These are phyloP conservation scores for Hippopotamyrus pictus DNA, from an alignment of 2,797 vertebrate species.

Conservation along the genomic window DNA sequence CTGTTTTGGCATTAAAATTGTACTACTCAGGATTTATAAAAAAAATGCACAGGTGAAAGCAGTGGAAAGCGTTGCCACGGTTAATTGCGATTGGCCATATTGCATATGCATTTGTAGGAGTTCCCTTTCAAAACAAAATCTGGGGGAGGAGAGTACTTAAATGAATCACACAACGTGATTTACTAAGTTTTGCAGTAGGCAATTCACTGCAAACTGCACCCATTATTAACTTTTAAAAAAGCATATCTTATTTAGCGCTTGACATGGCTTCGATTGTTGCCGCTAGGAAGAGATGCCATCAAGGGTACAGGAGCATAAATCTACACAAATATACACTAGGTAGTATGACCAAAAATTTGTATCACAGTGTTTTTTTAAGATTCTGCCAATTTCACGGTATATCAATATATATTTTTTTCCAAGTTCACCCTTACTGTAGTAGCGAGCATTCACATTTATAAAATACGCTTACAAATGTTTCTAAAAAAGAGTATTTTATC, in stretches of 20 bases:
- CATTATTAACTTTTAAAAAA: neutral
- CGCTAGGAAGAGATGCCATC: neutral
- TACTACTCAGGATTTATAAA: neutral
- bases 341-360: neutral
- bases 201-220: neutral
- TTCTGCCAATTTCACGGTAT: neutral
- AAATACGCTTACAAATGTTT: neutral
- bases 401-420: neutral
- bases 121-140: neutral
- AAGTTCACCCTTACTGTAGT: neutral
- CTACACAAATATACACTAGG: neutral
- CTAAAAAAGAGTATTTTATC: neutral
- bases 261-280: neutral
- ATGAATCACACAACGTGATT: neutral
- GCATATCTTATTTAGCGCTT: neutral
- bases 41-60: neutral
- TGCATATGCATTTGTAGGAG: neutral
- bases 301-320: neutral
- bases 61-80: neutral
- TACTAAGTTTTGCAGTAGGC: neutral
- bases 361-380: neutral
- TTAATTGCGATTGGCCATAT: neutral
- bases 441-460: neutral
- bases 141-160: neutral
- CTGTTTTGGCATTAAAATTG: neutral